phyloP scores from a whole-genome alignment of 2,888 invertebrate genomes.

The Torymus auratus region DNA sequence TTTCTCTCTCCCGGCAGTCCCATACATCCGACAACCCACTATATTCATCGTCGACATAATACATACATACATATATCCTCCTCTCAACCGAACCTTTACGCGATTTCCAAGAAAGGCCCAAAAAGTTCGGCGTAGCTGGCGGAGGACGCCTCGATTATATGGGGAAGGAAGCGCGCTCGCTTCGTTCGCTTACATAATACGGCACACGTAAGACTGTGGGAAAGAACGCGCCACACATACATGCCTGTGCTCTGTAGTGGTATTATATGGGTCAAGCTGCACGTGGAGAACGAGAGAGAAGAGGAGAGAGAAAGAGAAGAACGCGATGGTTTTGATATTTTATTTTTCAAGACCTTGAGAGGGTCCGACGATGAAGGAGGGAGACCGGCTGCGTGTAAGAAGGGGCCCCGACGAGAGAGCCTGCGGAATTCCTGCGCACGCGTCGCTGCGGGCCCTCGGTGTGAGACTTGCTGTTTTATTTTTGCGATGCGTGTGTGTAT shows the following conservation, averaged over 20 bases:
- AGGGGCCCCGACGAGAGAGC: constrained; percentile 15
- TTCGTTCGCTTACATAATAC: constrained; percentile 38
- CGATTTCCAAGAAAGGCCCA: constrained; percentile 46
- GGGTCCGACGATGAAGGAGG: constrained; percentile 58
- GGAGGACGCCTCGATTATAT: constrained; percentile 38
- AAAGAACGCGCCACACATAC: constrained; percentile 46
- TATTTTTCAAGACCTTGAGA: constrained; percentile 66
- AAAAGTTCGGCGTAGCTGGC: constrained; percentile 50
- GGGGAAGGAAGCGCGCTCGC: neutral
- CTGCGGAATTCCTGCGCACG: neutral
- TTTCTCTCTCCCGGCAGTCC: no score
- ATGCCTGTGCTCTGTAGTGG: constrained; percentile 1
- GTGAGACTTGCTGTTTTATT: no score
- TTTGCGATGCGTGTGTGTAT: neutral
- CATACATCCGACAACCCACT: no score
- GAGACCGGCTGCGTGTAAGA: constrained; percentile 32
- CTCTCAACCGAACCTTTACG: neutral
- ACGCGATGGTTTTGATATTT: constrained; percentile 52
- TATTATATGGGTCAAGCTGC: constrained; percentile 67
- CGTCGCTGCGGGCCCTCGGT: neutral
- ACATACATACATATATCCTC: no score
- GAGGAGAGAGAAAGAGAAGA: no score
- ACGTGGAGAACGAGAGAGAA: constrained; percentile 32
- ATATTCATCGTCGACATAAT: no score
- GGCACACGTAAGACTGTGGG: constrained; percentile 48